Percentiles rank a stretch among this genome's conserved stretches.
Conservation (phyloP, 1,140 invertebrate genomes). For the Ceratitis capitata region DNA sequence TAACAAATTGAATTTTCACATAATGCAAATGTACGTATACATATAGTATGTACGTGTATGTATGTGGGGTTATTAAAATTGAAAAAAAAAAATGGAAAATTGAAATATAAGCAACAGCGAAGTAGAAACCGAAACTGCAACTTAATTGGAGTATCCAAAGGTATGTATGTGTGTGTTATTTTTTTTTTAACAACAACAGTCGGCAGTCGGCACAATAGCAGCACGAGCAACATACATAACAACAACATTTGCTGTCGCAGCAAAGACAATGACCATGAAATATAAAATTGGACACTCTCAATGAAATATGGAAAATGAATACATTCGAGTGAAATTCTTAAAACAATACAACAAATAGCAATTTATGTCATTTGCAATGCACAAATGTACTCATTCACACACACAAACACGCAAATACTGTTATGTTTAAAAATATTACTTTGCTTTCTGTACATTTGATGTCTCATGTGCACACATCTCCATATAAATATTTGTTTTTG, state of each 20-base stretch:
- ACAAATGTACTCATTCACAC: background rate
- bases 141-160: background rate
- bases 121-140: background rate
- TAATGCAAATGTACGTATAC: background rate
- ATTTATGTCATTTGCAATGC: background rate
- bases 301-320: constrained; percentile 36
- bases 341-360: constrained; percentile 9
- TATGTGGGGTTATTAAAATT: no score
- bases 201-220: background rate
- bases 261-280: constrained; percentile 38
- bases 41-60: no score
- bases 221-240: no score
- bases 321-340: constrained; percentile 23
- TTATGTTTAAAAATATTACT: background rate
- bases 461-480: constrained; percentile 5
- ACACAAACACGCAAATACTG: background rate
- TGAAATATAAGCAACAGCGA: background rate
- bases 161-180: background rate
- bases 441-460: background rate
- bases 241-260: background rate
- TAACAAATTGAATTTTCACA: background rate
- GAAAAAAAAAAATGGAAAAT: constrained; percentile 11
- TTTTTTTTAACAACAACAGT: background rate
- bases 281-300: constrained; percentile 33
- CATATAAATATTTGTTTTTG: constrained; percentile 25